phyloP scores from a whole-genome alignment of 2,888 invertebrate species.

The Tuberolachnus salignus region DNA sequence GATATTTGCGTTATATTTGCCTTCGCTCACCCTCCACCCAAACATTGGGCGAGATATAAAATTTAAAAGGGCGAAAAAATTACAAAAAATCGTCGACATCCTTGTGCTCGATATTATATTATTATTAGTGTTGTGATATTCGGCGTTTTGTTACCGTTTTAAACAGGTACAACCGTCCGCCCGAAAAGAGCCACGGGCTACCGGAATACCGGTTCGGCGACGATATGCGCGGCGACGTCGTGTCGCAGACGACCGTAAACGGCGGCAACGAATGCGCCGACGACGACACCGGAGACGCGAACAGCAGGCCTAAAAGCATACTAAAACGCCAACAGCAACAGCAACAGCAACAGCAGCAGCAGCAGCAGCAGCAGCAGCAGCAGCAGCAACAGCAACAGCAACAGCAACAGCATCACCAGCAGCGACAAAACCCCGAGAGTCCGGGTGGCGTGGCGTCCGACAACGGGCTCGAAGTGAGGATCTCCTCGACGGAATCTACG shows the following conservation, averaged over 20 bases:
- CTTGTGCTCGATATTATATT: too few species aligned
- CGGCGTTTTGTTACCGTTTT: too few species aligned
- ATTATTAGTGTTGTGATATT: too few species aligned
- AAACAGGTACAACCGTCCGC: conserved; percentile 32
- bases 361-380: conserved; percentile 59
- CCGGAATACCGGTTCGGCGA: conserved; percentile 48
- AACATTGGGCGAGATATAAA: too few species aligned
- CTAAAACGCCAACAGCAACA: conserved; percentile 58
- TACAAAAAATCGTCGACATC: too few species aligned
- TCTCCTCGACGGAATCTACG: conserved; percentile 58
- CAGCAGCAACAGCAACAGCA: conserved; percentile 59
- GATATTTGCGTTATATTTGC: too few species aligned
- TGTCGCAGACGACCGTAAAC: conserved; percentile 11
- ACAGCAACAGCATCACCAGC: conserved; percentile 60
- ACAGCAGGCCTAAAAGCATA: conserved; percentile 57
- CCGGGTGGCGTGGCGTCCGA: conserved; percentile 51
- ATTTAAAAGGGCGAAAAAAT: too few species aligned
- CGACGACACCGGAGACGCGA: background rate
- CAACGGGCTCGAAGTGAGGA: conserved; percentile 59
- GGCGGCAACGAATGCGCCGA: background rate
- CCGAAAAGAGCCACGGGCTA: conserved; percentile 40
- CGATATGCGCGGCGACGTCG: background rate
- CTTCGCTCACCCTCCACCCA: too few species aligned
- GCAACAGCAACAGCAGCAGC: background rate
- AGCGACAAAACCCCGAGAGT: background rate